Evolutionary conservation across 2,888 invertebrate species (phyloP), one percentile per base, ranked within the genome.

Genomic region (Aporophyla lueneburgensis): DNA sequence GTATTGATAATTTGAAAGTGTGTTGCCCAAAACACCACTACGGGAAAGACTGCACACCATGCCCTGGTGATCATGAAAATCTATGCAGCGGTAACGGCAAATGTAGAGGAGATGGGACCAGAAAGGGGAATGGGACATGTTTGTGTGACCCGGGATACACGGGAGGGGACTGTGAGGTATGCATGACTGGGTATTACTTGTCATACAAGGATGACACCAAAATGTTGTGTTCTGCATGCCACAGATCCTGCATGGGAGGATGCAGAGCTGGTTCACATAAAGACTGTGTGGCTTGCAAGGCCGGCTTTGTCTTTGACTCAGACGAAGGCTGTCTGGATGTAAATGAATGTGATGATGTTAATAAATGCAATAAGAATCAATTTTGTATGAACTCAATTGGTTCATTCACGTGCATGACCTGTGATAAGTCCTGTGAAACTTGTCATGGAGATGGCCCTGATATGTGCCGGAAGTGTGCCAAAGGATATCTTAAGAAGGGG

Each of bases 111-210:
- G 98, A 98, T 81, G 99, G 99, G 0, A 99, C 99, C 0, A 97
- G 99, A 62, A 98, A 98, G 93, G 99, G 99, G 0, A 99, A 98
- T 91, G 99, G 99, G 0, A 97, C 98, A 80, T 99, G 99, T 92
- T 95, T 97, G 21, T 99, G 99, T 93, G 98, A 99, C 89, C 90
- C 93, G 10, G 99, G 99, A 0, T 99, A 99, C 92, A 90, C 93
- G 0, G 99, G 99, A 0, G 97, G 97, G 0, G 93, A 96, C 46
- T 99, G 99, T 94, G 97, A 98, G 72, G 94, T 97, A n/a, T 99
- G 99, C 93, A 97, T 97, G 21, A 92, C 95, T n/a, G 97, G 97
- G 4, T 98, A 97, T 91, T 99, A 98, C 92, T 96, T 97, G 88
- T 97, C 98, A 0, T 98, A 98, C 88, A 97, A 97, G 86, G 98